Conservation (phyloP, 2,797 vertebrate species). For the Malurus splendens region DNA sequence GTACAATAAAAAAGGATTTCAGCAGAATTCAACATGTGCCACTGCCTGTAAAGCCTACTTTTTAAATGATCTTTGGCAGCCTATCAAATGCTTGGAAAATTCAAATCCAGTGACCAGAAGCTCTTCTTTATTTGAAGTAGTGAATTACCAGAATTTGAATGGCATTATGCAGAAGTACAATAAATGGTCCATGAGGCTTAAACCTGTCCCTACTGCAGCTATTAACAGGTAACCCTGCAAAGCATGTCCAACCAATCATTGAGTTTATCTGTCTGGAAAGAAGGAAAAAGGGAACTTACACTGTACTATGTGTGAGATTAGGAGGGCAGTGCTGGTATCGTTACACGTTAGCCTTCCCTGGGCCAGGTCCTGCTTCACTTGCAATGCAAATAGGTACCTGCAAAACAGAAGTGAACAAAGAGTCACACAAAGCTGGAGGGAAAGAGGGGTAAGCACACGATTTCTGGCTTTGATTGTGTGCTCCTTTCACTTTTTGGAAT, state of each 20-base stretch:
- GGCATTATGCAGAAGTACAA: neutral
- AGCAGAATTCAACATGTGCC: neutral
- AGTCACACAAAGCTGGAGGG: neutral
- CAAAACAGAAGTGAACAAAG: slow-evolving; percentile 10
- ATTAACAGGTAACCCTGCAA: neutral
- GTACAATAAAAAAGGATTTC: neutral
- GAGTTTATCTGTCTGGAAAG: neutral
- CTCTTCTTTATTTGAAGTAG: neutral
- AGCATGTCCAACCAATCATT: neutral
- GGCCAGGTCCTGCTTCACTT: slow-evolving; percentile 93
- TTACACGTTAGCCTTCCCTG: slow-evolving; percentile 88
- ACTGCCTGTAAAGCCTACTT: neutral
- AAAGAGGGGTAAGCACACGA: neutral
- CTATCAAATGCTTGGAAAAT: neutral
- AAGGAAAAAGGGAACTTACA: slow-evolving; percentile 76
- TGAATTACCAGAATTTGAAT: neutral
- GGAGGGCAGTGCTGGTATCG: slow-evolving; percentile 88
- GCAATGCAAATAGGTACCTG: slow-evolving; percentile 97
- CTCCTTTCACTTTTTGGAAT: neutral
- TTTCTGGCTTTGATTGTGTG: neutral
- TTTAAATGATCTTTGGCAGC: neutral
- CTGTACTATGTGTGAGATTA: slow-evolving; percentile 94
- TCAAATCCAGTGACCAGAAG: neutral
- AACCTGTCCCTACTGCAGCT: neutral
- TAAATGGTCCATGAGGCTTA: neutral